Evolutionary conservation across 2,888 invertebrate genomes (phyloP).

Genomic region (Parelbella ahira): DNA sequence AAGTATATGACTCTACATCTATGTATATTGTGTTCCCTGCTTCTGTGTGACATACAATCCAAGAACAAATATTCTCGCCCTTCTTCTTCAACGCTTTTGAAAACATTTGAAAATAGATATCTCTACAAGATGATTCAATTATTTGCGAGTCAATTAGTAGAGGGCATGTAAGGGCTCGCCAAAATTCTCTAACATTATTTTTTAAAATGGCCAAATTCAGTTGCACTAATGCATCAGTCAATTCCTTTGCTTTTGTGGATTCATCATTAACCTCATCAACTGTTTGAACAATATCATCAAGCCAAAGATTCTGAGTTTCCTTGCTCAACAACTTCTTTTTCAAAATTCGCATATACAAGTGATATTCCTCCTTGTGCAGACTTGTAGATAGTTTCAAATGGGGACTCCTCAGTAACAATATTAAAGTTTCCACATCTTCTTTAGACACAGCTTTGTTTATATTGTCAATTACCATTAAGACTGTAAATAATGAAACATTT

Average conservation of each 20-base stretch:
- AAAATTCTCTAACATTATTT: constrained; percentile 60
- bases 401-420: constrained; percentile 68
- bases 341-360: constrained; percentile 76
- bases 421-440: constrained; percentile 71
- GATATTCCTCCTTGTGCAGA: constrained; percentile 68
- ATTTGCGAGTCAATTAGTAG: constrained; percentile 43
- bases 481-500: too few species aligned
- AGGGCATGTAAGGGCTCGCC: constrained; percentile 53
- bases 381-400: constrained; percentile 62
- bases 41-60: constrained; percentile 74
- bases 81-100: constrained; percentile 65
- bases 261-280: constrained; percentile 71
- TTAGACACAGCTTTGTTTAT: constrained; percentile 82
- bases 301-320: constrained; percentile 80
- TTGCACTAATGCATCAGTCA: constrained; percentile 66
- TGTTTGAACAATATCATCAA: constrained; percentile 77
- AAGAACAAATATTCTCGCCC: constrained; percentile 66
- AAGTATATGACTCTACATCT: constrained; percentile 73
- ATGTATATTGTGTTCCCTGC: constrained; percentile 76
- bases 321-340: constrained; percentile 72
- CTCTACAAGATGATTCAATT: constrained; percentile 58
- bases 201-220: constrained; percentile 65
- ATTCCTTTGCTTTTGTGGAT: constrained; percentile 67
- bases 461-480: constrained; percentile 76
- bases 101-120: constrained; percentile 72